Evolutionary conservation across 2,113 vertebrate species (phyloP), one percentile per base, ranked within the genome.

Genomic region (Panthera uncia): DNA sequence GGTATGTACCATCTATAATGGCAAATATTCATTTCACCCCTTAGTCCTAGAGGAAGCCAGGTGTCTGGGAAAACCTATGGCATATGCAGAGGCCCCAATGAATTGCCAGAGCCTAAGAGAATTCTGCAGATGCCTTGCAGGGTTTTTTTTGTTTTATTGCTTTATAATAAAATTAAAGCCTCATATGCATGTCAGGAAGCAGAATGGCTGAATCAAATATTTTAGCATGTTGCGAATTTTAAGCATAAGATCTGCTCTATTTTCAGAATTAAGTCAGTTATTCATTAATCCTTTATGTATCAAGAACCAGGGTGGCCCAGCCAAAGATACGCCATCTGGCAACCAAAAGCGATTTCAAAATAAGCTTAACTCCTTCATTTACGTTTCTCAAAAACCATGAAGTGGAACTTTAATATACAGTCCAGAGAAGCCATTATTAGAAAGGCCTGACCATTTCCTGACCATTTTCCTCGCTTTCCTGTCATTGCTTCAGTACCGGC

Each of bases 241-340:
- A 94, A 66, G 79, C 52, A 61, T 36, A 50, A 48, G 9, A 52
- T 48, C 52, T 81, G 41, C 5, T 93, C 74, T 50, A 10, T 79
- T 97, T 96, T 87, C 48, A 78, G 52, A 91, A 84, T 88, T 79
- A 80, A 91, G 38, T 94, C 63, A 69, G 50, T 48, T 86, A 55
- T 78, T 65, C 36, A n/a, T 57, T 79, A 79, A 38, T 61, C 27
- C 23, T 84, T 92, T 52, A 38, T 36, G 14, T 55, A 36, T n/a
- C 21, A 41, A 93, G 63, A 95, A 31, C 36, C 36, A 7, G 3
- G 38, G 45, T 68, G 52, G 36, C 50, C 45, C 27, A 68, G 36
- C 50, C 25, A 85, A 65, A 90, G 16, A 66, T 50, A 81, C 7
- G 38, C 23, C 21, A 15, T 38, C 55, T 92, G 55, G 66, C 11